phyloP scores from a whole-genome alignment of 2,797 vertebrate genomes.

The Neosalanx taihuensis region DNA sequence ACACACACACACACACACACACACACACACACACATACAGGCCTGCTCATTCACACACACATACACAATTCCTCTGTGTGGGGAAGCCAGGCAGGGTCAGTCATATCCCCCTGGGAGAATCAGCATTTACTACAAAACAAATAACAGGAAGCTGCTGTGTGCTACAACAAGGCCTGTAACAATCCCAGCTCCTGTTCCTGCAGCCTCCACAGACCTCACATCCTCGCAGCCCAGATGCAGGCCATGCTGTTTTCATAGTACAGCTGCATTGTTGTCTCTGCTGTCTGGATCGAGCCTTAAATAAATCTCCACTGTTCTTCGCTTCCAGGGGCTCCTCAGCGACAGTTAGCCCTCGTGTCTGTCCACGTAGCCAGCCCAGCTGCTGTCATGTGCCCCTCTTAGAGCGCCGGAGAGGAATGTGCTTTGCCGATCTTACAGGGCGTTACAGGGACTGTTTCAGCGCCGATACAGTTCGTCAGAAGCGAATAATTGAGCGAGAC shows the following conservation, averaged over 20 bases:
- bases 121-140: constrained; percentile 72
- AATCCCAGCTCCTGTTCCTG: constrained; percentile 60
- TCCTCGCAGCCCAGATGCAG: constrained; percentile 51
- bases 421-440: constrained; percentile 28
- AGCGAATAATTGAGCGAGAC: constrained; percentile 50
- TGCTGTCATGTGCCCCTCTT: background rate
- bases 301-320: background rate
- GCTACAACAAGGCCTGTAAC: constrained; percentile 54
- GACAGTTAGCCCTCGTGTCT: background rate
- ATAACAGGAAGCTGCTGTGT: constrained; percentile 69
- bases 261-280: background rate
- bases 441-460: constrained; percentile 11
- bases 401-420: constrained; percentile 8
- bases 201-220: constrained; percentile 47
- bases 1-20: constrained; percentile 13
- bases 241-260: background rate
- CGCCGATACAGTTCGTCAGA: constrained; percentile 29
- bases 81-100: constrained; percentile 38
- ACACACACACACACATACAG: background rate
- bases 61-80: constrained; percentile 25
- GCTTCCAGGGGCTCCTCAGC: background rate
- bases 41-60: constrained; percentile 6
- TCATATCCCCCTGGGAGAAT: constrained; percentile 47
- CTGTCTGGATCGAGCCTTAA: background rate
- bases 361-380: background rate